Evolutionary conservation across 2,113 vertebrate genomes (phyloP).

Genomic region (Carassius gibelio): DNA sequence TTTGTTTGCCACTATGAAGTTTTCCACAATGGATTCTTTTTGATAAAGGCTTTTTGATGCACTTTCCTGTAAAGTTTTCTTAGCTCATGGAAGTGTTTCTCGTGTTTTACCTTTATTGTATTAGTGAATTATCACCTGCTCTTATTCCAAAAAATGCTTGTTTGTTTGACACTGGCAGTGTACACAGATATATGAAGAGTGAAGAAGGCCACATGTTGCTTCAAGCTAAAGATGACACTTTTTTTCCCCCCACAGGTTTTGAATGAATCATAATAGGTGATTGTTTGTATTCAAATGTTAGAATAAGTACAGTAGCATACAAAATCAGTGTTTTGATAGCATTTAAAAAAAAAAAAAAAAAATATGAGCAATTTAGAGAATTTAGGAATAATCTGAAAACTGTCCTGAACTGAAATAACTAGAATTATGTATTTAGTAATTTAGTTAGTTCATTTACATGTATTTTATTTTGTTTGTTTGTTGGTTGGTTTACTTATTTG

Average conservation of each 20-base stretch:
- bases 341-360: too few species aligned
- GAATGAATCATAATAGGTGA: not conserved
- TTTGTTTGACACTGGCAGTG: not conserved
- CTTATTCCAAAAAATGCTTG: not conserved
- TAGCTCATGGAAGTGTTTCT: not conserved
- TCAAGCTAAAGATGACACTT: not conserved
- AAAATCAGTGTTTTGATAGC: not conserved
- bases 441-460: too few species aligned
- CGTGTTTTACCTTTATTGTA: not conserved
- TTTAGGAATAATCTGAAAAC: too few species aligned
- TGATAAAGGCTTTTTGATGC: not conserved
- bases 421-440: too few species aligned
- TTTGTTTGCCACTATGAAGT: not conserved
- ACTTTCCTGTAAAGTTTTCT: not conserved
- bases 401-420: too few species aligned
- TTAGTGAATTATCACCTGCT: not conserved
- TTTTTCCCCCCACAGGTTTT: not conserved
- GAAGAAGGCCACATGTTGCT: not conserved
- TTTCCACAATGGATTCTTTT: conserved; percentile 4
- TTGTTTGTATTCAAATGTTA: not conserved
- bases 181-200: not conserved
- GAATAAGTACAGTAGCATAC: not conserved
- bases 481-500: not conserved
- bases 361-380: too few species aligned
- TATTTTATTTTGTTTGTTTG: too few species aligned